phyloP scores from a whole-genome alignment of 2,797 vertebrate species.

The Neostethus bicornis region DNA sequence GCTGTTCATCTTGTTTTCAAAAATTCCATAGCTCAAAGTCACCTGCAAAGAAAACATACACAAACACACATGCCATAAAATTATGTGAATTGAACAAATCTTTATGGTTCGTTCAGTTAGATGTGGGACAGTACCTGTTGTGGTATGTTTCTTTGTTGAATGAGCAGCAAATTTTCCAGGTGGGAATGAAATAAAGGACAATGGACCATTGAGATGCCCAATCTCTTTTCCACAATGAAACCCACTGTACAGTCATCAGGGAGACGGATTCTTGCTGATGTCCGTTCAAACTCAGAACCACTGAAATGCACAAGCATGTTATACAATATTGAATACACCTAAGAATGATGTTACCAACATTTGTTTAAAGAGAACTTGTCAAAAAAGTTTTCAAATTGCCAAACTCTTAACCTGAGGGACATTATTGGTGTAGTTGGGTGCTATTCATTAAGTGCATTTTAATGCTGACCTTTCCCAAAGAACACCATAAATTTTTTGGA shows the following conservation, averaged over 20 bases:
- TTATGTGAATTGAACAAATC: not conserved
- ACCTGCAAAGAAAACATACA: conserved; percentile 75
- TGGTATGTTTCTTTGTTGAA: conserved; percentile 70
- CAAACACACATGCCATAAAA: not conserved
- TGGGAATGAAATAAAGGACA: conserved; percentile 89
- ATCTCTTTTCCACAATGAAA: conserved; percentile 87
- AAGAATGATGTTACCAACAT: not conserved
- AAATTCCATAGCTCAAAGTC: conserved; percentile 90
- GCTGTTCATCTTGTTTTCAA: conserved; percentile 90
- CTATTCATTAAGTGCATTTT: conserved; percentile 22
- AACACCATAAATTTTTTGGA: conserved; percentile 20
- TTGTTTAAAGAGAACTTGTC: not conserved
- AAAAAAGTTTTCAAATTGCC: conserved; percentile 2
- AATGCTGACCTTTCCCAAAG: conserved; percentile 47
- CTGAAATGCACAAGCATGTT: conserved; percentile 57
- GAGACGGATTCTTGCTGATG: conserved; percentile 86
- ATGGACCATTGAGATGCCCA: conserved; percentile 83
- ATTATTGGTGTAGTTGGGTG: conserved; percentile 20
- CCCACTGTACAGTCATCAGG: conserved; percentile 92
- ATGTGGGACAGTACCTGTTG: conserved; percentile 58
- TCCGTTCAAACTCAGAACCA: conserved; percentile 82
- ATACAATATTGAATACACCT: not conserved
- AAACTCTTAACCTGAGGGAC: conserved; percentile 8
- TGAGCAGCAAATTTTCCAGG: conserved; percentile 89
- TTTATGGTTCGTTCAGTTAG: not conserved